Conservation (phyloP, 92 coral and sea anemone genomes). For the Pocillopora grandis region DNA sequence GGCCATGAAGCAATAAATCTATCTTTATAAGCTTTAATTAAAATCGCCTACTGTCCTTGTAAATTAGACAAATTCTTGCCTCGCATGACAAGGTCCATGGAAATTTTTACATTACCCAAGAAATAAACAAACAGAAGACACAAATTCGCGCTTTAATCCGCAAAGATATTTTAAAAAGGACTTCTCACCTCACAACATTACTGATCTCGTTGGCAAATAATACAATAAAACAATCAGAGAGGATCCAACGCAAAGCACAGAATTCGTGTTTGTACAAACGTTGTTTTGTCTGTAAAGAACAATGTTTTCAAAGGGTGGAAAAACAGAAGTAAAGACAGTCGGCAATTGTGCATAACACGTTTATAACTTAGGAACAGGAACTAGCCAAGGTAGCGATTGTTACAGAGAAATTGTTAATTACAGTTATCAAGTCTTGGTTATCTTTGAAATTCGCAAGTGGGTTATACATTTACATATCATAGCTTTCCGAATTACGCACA, state of each 20-base stretch:
- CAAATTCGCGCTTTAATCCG: slow-evolving; percentile 14
- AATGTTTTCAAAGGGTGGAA: slow-evolving; percentile 19
- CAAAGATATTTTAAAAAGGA: slow-evolving; percentile 7
- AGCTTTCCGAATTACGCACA: slow-evolving; percentile 36
- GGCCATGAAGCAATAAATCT: neutral
- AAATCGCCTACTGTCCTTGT: slow-evolving; percentile 15
- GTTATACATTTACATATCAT: slow-evolving; percentile 39
- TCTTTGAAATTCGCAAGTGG: slow-evolving; percentile 28
- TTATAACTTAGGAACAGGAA: neutral
- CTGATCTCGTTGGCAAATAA: neutral
- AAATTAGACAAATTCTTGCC: neutral
- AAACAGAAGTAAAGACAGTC: slow-evolving; percentile 3
- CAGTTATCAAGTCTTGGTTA: slow-evolving; percentile 16
- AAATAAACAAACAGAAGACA: slow-evolving; percentile 16
- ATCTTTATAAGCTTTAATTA: slow-evolving; percentile 30
- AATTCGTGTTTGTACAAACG: slow-evolving; percentile 1
- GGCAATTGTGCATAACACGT: slow-evolving; percentile 9
- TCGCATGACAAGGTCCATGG: neutral
- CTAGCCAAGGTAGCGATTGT: neutral
- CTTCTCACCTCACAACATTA: neutral
- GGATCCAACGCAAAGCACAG: slow-evolving; percentile 1
- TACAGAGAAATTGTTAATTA: slow-evolving; percentile 13
- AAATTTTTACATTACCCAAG: neutral
- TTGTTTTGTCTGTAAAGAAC: slow-evolving; percentile 8
- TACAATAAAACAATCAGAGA: neutral